Conservation (phyloP, 2,888 invertebrate genomes). For the Hoplodrina ambigua region DNA sequence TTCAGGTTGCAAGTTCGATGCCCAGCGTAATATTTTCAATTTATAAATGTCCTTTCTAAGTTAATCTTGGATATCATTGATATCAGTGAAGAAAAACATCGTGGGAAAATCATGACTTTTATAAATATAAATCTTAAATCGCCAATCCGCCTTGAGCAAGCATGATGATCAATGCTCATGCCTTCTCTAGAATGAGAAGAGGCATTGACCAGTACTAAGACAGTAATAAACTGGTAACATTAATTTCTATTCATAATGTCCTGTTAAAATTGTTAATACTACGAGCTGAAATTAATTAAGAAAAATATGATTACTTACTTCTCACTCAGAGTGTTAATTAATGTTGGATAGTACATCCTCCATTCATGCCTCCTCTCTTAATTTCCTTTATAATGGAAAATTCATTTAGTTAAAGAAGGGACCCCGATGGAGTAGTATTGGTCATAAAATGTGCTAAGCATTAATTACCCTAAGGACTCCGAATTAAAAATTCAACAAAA, state of each 20-base stretch:
- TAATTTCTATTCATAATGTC: not conserved
- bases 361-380: not conserved
- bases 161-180: too few relatives aligned
- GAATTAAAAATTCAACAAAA: not conserved
- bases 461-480: not conserved
- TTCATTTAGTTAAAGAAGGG: slow-evolving; percentile 1
- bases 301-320: not conserved
- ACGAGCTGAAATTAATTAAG: not conserved
- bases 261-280: not conserved
- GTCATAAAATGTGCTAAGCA: not conserved
- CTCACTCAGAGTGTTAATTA: not conserved
- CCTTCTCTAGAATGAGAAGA: too few relatives aligned
- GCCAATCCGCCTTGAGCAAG: too few relatives aligned
- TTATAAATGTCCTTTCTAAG: too few relatives aligned
- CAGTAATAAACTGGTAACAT: too few relatives aligned
- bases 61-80: too few relatives aligned
- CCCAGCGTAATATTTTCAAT: too few relatives aligned
- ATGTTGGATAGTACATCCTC: not conserved
- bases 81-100: too few relatives aligned
- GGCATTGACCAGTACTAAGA: too few relatives aligned
- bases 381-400: slow-evolving; percentile 9
- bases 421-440: not conserved
- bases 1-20: too few relatives aligned
- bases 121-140: too few relatives aligned
- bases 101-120: too few relatives aligned